Conservation (phyloP, 2,797 vertebrate species). For the Pogonophryne albipinna region DNA sequence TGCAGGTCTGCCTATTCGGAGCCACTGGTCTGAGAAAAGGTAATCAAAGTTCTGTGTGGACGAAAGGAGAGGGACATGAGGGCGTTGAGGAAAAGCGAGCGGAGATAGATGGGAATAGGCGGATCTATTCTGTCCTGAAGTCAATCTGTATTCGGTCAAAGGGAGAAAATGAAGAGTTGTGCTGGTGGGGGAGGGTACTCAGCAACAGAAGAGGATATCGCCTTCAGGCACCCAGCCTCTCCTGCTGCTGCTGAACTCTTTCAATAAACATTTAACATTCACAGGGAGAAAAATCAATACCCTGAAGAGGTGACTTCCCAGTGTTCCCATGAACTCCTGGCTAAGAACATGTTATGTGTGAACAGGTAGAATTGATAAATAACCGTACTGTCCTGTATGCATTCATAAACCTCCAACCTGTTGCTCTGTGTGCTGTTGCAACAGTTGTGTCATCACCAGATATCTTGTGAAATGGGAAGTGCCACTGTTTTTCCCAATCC, state of each 20-base stretch:
- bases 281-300: constrained; percentile 59
- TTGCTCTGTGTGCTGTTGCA: not conserved
- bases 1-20: constrained; percentile 44
- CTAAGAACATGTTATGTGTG: constrained; percentile 7
- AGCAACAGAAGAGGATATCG: constrained; percentile 24
- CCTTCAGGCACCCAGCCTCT: constrained; percentile 32
- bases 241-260: constrained; percentile 49
- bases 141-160: constrained; percentile 65
- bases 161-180: constrained; percentile 41
- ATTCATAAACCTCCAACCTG: not conserved
- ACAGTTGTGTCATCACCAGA: not conserved
- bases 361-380: not conserved
- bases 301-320: constrained; percentile 43
- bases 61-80: constrained; percentile 27
- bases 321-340: constrained; percentile 20
- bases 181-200: not conserved
- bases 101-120: constrained; percentile 51
- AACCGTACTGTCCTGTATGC: not conserved
- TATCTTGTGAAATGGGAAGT: not conserved
- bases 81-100: constrained; percentile 35
- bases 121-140: constrained; percentile 56
- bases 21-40: constrained; percentile 62
- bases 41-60: constrained; percentile 65
- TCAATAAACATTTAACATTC: constrained; percentile 74
- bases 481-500: not conserved